Percentiles rank a stretch among this genome's conserved stretches.
Conservation (phyloP, 2,113 vertebrate species). For the Tenebrosternarchus preto region DNA sequence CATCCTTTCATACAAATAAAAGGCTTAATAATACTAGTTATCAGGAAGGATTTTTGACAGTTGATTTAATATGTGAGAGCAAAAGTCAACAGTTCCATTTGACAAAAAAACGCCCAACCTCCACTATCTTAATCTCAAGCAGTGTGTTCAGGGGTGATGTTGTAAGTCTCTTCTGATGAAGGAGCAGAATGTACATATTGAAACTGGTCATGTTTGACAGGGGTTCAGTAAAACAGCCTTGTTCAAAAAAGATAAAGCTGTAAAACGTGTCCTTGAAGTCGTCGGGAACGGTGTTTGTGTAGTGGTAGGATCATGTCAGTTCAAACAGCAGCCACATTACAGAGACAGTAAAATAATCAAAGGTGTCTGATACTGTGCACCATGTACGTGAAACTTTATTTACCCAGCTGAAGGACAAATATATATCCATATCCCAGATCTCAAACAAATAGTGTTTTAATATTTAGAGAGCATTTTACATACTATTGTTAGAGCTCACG, state of each 20-base stretch:
- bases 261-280: conserved; percentile 22
- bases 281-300: conserved; percentile 60
- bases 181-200: conserved; percentile 35
- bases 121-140: conserved; percentile 43
- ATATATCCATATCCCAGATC: conserved; percentile 51
- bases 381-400: conserved; percentile 61
- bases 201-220: conserved; percentile 29
- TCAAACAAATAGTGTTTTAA: conserved; percentile 57
- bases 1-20: conserved; percentile 19
- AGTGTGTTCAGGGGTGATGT: background rate
- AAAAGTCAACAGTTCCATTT: conserved; percentile 50
- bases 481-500: conserved; percentile 53
- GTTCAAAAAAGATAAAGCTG: conserved; percentile 26
- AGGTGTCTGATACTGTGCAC: conserved; percentile 65
- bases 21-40: conserved; percentile 63
- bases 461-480: conserved; percentile 53
- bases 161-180: conserved; percentile 14
- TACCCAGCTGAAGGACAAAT: conserved; percentile 62
- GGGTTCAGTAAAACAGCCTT: background rate
- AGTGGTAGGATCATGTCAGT: conserved; percentile 64
- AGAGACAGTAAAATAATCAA: conserved; percentile 66
- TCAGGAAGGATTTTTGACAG: conserved; percentile 68
- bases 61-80: conserved; percentile 63
- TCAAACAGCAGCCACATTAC: conserved; percentile 53
- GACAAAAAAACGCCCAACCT: conserved; percentile 48